Conservation (phyloP, 2,113 vertebrate genomes). For the Epinephelus cyanopodus region DNA sequence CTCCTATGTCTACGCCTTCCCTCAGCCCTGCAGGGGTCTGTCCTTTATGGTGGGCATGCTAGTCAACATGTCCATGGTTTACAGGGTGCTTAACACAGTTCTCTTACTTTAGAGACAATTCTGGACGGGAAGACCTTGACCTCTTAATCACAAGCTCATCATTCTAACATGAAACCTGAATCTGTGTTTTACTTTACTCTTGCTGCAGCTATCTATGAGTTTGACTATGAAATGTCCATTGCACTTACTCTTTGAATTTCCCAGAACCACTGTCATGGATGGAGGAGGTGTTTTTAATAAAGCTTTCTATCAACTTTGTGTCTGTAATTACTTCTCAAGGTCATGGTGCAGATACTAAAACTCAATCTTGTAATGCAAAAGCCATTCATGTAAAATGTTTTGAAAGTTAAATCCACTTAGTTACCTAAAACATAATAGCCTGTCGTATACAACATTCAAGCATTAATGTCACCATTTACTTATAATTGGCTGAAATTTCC, state of each 20-base stretch:
- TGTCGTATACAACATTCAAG: neutral
- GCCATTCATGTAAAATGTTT: neutral
- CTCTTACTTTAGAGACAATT: conserved; percentile 43
- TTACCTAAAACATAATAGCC: neutral
- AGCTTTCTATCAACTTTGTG: neutral
- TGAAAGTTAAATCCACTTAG: neutral
- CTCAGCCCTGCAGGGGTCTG: conserved; percentile 90
- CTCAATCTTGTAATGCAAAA: neutral
- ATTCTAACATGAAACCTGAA: neutral
- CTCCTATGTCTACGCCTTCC: conserved; percentile 85
- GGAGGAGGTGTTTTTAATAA: conserved; percentile 6
- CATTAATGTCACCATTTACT: neutral
- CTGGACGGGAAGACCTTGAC: neutral
- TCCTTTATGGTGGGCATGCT: conserved; percentile 79
- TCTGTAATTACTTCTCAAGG: neutral
- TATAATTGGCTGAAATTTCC: neutral
- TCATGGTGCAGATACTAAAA: neutral
- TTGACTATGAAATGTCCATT: neutral
- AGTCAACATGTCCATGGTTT: conserved; percentile 89
- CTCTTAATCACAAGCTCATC: neutral
- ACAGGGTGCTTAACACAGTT: conserved; percentile 77
- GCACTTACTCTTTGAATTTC: conserved; percentile 12
- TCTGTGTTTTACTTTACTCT: neutral
- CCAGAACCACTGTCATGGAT: neutral
- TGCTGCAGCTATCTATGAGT: neutral